Evolutionary conservation across 2,113 vertebrate species (phyloP), one percentile per base, ranked within the genome.

Genomic region (Sphyrna mokarran): DNA sequence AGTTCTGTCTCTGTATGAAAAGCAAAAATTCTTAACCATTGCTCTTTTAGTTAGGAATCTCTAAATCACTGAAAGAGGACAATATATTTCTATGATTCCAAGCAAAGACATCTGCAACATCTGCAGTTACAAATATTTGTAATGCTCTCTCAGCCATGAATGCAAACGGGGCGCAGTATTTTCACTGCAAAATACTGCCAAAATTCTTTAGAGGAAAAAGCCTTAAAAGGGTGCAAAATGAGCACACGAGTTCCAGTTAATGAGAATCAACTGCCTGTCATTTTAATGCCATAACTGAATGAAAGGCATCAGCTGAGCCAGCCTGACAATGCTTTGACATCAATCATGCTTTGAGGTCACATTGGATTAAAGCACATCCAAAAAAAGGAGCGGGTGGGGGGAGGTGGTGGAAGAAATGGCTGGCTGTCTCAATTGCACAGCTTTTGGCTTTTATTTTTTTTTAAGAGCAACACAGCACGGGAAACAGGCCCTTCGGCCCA

Each of bases 361-460:
- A 93, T 16, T 93, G 89, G 58, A 10, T 93, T 68, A n/a, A n/a
- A 66, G n/a, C 89, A 66, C 89, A 89, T 93, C 18, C 87, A 61
- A 16, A 66, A 54, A 54, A 54, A 54, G 1, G 48, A 76, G 18
- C n/a, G n/a, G n/a, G n/a, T n/a, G 37, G 13, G 13, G 61, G 61
- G 8, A 13, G 48, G 48, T 54, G 48, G 48, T 54, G 48, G 48
- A 54, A 54, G 48, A 54, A 4, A 54, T 54, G 48, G 48, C 48
- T 54, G 89, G 7, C 58, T 18, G 89, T 66, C 10, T 93, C 33
- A 66, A 20, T 66, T 66, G 16, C 89, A n/a, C 14, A 68, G 33
- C 61, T 8, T 66, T 66, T 68, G 16, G 89, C 61, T 93, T 66
- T 93, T 20, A 37, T 37, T 66, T n/a, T n/a, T n/a, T n/a, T n/a